Conservation (phyloP, 2,888 invertebrate species). For the Mechanitis messenoides region DNA sequence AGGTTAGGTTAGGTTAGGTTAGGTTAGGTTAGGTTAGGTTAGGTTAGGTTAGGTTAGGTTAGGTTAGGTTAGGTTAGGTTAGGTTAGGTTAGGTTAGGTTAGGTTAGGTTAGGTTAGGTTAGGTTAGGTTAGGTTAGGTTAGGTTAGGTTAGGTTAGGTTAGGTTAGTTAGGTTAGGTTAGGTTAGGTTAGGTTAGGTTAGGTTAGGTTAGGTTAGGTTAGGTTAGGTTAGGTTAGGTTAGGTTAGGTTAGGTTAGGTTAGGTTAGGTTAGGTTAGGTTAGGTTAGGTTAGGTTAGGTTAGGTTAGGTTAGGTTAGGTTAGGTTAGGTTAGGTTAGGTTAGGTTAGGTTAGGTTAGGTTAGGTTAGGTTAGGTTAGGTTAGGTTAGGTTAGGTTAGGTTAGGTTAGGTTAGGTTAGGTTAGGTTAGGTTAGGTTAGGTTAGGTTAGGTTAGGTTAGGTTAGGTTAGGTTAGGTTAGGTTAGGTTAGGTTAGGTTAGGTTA, state of each 20-base stretch:
- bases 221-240: conserved; percentile 17
- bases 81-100: conserved; percentile 22
- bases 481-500: conserved; percentile 20
- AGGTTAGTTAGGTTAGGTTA: conserved; percentile 28
- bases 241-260: conserved; percentile 18
- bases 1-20: conserved; percentile 28
- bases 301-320: conserved; percentile 15
- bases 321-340: conserved; percentile 14
- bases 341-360: conserved; percentile 14
- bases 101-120: conserved; percentile 20
- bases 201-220: conserved; percentile 1
- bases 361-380: conserved; percentile 15
- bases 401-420: conserved; percentile 12
- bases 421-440: conserved; percentile 14
- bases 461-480: conserved; percentile 15
- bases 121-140: conserved; percentile 24
- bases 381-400: conserved; percentile 14
- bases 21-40: conserved; percentile 28
- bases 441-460: conserved; percentile 13
- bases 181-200: conserved; percentile 25
- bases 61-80: conserved; percentile 24
- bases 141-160: conserved; percentile 27
- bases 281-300: conserved; percentile 16
- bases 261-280: conserved; percentile 17
- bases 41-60: conserved; percentile 30